These are phyloP conservation scores for Dascillus cervinus DNA, from an alignment of 2,888 invertebrate species.

Conservation along the genomic window DNA sequence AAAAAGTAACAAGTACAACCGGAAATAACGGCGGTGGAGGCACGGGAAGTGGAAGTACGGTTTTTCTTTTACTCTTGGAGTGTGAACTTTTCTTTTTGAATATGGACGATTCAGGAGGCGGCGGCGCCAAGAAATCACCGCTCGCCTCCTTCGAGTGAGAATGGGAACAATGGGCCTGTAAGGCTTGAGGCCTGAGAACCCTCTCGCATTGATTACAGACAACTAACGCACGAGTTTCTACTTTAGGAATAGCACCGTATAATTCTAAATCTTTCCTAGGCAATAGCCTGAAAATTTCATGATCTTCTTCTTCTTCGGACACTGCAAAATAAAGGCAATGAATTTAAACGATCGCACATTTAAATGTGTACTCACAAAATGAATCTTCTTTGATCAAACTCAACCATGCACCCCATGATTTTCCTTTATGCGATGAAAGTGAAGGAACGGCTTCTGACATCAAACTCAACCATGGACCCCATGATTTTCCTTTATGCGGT, in stretches of 20 bases:
- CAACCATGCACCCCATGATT: slow-evolving; percentile 1
- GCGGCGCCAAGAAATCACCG: too few species aligned
- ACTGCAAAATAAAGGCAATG: too few species aligned
- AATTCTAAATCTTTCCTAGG: slow-evolving; percentile 34
- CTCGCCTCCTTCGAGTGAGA: slow-evolving; percentile 1
- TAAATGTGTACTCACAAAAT: slow-evolving; percentile 1
- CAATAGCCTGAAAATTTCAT: slow-evolving; percentile 22
- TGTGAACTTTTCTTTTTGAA: slow-evolving; percentile 27
- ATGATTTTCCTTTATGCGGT: slow-evolving; percentile 1
- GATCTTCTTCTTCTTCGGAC: slow-evolving; percentile 3
- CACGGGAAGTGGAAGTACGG: slow-evolving; percentile 24
- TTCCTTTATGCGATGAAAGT: slow-evolving; percentile 1
- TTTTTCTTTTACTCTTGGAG: slow-evolving; percentile 33
- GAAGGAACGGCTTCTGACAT: too few species aligned
- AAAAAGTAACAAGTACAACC: slow-evolving; percentile 20
- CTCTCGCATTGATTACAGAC: slow-evolving; percentile 33
- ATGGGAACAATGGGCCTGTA: slow-evolving; percentile 1
- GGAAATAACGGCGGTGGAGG: slow-evolving; percentile 31
- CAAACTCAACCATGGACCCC: neutral
- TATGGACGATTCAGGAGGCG: too few species aligned
- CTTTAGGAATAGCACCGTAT: slow-evolving; percentile 36
- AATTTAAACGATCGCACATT: too few species aligned
- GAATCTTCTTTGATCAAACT: neutral
- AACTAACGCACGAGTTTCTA: slow-evolving; percentile 33
- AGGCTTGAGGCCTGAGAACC: slow-evolving; percentile 27